Percentiles rank a stretch among this genome's conserved stretches.
phyloP scores from a whole-genome alignment of 2,113 vertebrate species.

The Phyllostomus hastatus region DNA sequence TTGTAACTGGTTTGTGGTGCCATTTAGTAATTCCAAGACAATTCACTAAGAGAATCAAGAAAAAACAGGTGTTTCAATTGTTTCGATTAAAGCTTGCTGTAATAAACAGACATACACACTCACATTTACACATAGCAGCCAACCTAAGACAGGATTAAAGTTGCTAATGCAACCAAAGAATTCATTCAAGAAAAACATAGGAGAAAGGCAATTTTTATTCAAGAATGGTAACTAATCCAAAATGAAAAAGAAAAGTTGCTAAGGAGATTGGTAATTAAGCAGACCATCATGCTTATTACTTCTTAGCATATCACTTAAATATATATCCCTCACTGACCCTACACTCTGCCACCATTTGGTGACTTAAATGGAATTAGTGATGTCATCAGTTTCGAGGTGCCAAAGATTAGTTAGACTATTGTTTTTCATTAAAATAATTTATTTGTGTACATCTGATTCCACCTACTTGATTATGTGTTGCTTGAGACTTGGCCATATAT shows the following conservation, averaged over 20 bases:
- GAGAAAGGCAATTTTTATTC: constrained; percentile 34
- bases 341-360: background rate
- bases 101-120: background rate
- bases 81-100: constrained; percentile 76
- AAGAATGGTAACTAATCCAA: constrained; percentile 40
- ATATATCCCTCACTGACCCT: background rate
- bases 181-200: background rate
- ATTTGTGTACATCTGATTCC: background rate
- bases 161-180: constrained; percentile 63
- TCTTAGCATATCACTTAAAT: constrained; percentile 36
- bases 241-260: constrained; percentile 38
- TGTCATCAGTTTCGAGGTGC: background rate
- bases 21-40: constrained; percentile 78
- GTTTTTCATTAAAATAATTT: constrained; percentile 49
- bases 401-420: background rate
- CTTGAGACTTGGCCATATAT: background rate
- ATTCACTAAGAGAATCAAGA: constrained; percentile 79
- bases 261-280: constrained; percentile 33
- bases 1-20: constrained; percentile 72
- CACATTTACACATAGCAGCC: background rate
- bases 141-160: constrained; percentile 60
- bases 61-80: constrained; percentile 80
- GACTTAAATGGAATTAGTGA: constrained; percentile 30
- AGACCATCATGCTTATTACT: constrained; percentile 16
- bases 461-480: background rate